These are phyloP conservation scores for Samia ricini DNA, from an alignment of 1,140 invertebrate genomes.

Conservation along the genomic window DNA sequence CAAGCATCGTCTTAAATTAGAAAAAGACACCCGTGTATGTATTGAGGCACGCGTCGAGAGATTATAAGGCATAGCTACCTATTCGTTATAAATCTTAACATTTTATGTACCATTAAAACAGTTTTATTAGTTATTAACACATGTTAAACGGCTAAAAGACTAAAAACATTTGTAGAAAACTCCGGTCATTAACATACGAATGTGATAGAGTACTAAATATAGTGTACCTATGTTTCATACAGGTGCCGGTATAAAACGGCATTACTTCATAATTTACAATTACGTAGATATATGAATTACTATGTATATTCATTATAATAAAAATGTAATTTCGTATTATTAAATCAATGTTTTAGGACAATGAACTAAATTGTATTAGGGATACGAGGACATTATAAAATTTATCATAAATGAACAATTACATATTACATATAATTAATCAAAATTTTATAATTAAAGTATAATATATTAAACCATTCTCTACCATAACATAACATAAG, in stretches of 20 bases:
- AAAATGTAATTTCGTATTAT: too few species aligned
- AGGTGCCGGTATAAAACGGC: not conserved
- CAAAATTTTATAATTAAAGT: too few species aligned
- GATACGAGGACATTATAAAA: too few species aligned
- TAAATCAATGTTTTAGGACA: too few species aligned
- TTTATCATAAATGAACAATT: too few species aligned
- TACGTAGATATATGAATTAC: too few species aligned
- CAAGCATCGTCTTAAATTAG: constrained; percentile 53
- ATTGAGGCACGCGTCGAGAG: constrained; percentile 41
- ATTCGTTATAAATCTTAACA: constrained; percentile 73
- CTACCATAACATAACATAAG: too few species aligned
- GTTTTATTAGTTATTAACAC: constrained; percentile 77
- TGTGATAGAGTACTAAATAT: constrained; percentile 40
- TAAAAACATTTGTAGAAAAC: constrained; percentile 72
- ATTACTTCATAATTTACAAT: not conserved
- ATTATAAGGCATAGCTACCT: constrained; percentile 61
- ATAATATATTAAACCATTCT: too few species aligned
- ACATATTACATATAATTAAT: too few species aligned
- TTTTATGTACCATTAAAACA: constrained; percentile 74
- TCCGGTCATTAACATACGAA: constrained; percentile 62
- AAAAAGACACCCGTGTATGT: not conserved
- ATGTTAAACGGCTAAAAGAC: constrained; percentile 68
- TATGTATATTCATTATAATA: too few species aligned
- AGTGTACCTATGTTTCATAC: not conserved
- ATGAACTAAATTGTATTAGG: too few species aligned